Base-by-base conservation (phyloP, 2,113 vertebrate species). In the human region DNA sequence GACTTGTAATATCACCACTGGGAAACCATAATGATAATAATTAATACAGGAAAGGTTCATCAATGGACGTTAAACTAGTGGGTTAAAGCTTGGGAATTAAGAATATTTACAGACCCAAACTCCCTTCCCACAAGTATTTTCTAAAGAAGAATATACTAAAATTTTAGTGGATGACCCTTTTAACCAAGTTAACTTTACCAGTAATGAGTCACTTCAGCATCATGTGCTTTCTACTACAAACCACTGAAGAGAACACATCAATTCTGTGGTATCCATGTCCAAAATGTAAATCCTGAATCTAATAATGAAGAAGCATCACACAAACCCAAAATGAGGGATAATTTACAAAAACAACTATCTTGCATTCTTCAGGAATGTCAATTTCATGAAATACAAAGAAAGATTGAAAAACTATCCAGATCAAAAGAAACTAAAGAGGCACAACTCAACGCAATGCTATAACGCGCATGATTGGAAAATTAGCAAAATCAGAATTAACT, bases 381-480 rank as follows among this genome's bases (percentile, higher is more conserved):
- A 22, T 8, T 66, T 84, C 82, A 75, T 43, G 38, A 38, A 16
- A 27, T n/a, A 40, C 70, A 72, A 64, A 50, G 5, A 48, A 32
- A 23, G 68, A 18, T 12, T 57, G 59, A 45, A 84, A 73, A 50
- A 38, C 55, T 40, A 5, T 32, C 18, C 32, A 40, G 35, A 27
- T 84, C 6, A n/a, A 35, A 64, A 27, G 48, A 68, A 87, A 17
- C 27, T 27, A 32, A 17, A 45, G 12, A 18, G 9, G n/a, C 18
- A 22, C 32, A 17, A 20, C 16, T 3, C 2, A 2, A 55, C 4
- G 23, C 64, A 30, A 30, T 4, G 5, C 73, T 38, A 0, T 32
- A 10, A 52, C 7, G 9, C 32, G 3, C 1, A 0, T 35, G 35
- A 20, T 25, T 35, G 32, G 38, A 10, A 35, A 68, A 55, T 1